Evolutionary conservation across 2,113 vertebrate genomes (phyloP).

Genomic region (Cynopterus brachyotis): DNA sequence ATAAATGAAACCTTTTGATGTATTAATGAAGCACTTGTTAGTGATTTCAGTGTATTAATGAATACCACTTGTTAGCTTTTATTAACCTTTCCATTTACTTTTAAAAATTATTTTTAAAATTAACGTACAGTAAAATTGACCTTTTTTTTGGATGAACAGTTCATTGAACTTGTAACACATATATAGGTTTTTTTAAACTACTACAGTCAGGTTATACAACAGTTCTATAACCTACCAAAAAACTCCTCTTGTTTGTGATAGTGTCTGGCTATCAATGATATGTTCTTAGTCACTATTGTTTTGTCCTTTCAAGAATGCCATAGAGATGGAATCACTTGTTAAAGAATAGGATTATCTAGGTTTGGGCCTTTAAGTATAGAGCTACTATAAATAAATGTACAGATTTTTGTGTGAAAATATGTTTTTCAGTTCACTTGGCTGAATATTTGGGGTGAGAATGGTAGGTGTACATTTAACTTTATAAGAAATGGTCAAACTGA

Average conservation of each 20-base stretch:
- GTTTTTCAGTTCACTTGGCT: constrained; percentile 8
- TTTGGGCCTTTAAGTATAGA: background rate
- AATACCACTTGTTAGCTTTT: background rate
- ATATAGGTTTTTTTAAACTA: background rate
- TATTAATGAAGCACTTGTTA: constrained; percentile 11
- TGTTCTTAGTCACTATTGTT: background rate
- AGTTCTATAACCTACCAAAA: background rate
- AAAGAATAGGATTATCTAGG: background rate
- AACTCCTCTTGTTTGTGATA: background rate
- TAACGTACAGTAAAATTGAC: background rate
- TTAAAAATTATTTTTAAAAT: background rate
- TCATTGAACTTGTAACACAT: background rate
- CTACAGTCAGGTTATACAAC: background rate
- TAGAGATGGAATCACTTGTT: background rate
- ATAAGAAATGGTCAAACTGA: background rate
- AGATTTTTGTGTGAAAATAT: background rate
- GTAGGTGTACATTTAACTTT: constrained; percentile 6
- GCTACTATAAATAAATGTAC: background rate
- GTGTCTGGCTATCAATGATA: background rate
- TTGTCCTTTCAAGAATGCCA: background rate
- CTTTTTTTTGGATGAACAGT: background rate
- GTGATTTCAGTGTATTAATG: background rate
- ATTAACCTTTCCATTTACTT: background rate
- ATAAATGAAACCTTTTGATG: background rate
- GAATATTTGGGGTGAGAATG: background rate